Evolutionary conservation across 2,113 vertebrate genomes (phyloP).

Genomic region (Boleophthalmus pectinirostris): DNA sequence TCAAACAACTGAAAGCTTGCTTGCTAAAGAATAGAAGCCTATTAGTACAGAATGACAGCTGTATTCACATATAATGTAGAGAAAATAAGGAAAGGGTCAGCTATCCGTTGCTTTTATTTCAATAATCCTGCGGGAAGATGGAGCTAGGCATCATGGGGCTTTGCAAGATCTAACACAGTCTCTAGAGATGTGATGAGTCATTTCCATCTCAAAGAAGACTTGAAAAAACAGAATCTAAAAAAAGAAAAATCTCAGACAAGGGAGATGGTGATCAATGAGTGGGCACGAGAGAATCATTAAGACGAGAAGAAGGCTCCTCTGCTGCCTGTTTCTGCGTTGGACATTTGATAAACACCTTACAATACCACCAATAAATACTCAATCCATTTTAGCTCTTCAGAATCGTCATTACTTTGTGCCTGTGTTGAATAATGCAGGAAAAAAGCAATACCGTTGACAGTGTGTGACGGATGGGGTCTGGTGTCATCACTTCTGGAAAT

Average conservation of each 20-base stretch:
- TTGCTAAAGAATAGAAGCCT: background rate
- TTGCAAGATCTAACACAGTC: conserved; percentile 10
- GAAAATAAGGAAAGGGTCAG: conserved; percentile 15
- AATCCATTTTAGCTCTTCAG: conserved; percentile 1
- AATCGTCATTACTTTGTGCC: conserved; percentile 2
- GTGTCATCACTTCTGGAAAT: conserved; percentile 2
- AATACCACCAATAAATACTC: background rate
- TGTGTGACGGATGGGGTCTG: background rate
- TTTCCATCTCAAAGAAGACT: conserved; percentile 24
- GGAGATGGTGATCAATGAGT: conserved; percentile 9
- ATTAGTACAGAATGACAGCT: background rate
- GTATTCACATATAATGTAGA: background rate
- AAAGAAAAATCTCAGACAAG: background rate
- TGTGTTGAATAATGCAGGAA: conserved; percentile 2
- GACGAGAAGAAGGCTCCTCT: background rate
- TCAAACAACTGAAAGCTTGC: background rate
- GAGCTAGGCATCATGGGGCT: conserved; percentile 32
- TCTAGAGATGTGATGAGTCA: conserved; percentile 19
- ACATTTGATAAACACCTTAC: conserved; percentile 6
- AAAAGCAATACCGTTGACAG: conserved; percentile 4
- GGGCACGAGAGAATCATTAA: conserved; percentile 4
- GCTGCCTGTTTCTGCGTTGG: background rate
- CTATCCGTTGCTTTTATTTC: conserved; percentile 22
- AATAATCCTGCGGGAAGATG: conserved; percentile 15
- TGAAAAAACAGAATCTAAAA: background rate